Evolutionary conservation across 2,797 vertebrate genomes (phyloP).

Genomic region (Phoxinus dragarum): DNA sequence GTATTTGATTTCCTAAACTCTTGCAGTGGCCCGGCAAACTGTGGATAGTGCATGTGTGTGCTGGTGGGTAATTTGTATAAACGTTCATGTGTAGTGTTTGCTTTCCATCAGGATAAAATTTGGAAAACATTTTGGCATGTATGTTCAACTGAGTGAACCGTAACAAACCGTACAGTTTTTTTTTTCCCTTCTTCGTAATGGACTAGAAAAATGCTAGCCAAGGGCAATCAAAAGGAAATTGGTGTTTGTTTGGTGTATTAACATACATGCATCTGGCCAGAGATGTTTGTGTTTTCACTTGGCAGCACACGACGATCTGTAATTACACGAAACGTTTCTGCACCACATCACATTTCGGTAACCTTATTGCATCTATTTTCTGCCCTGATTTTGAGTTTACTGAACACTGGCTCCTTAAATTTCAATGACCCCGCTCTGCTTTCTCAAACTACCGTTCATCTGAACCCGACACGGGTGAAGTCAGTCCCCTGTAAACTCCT

Average conservation of each 20-base stretch:
- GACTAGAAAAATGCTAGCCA: constrained; percentile 52
- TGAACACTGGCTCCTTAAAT: constrained; percentile 28
- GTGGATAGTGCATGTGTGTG: constrained; percentile 47
- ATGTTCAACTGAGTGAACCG: constrained; percentile 64
- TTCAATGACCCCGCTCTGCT: constrained; percentile 35
- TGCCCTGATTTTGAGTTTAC: constrained; percentile 19
- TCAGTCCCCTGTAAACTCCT: constrained; percentile 31
- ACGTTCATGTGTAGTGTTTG: constrained; percentile 54
- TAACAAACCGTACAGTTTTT: constrained; percentile 16
- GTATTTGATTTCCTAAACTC: constrained; percentile 57
- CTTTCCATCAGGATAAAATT: constrained; percentile 64
- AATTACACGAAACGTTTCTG: constrained; percentile 35
- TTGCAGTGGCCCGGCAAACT: constrained; percentile 40
- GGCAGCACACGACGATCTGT: neutral
- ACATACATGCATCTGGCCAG: constrained; percentile 36
- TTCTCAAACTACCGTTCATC: constrained; percentile 36
- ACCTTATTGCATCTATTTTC: neutral
- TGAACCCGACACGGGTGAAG: constrained; percentile 28
- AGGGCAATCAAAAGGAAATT: constrained; percentile 49
- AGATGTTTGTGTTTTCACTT: constrained; percentile 48
- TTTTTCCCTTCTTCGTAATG: constrained; percentile 33
- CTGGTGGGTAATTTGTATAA: constrained; percentile 23
- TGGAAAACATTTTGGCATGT: constrained; percentile 63
- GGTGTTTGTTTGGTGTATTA: constrained; percentile 42
- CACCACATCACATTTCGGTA: constrained; percentile 23